Evolutionary conservation across 1,140 invertebrate genomes (phyloP).

Genomic region (Brachionus rubens): DNA sequence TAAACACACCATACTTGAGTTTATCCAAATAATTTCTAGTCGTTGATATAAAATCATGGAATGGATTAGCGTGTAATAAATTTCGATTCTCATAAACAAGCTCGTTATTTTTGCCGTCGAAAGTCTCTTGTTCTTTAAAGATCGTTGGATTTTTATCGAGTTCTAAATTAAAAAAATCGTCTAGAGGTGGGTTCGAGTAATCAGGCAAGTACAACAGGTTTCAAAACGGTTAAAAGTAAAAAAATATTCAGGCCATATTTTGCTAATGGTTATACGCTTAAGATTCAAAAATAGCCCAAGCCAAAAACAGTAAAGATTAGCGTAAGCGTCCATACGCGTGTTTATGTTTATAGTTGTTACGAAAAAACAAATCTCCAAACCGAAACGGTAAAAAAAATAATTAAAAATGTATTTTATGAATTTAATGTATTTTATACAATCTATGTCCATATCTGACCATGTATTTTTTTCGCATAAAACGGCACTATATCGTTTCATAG

Average conservation of each 20-base stretch:
- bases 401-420: slow-evolving; percentile 85
- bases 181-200: slow-evolving; percentile 69
- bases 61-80: slow-evolving; percentile 49
- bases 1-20: slow-evolving; percentile 76
- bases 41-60: slow-evolving; percentile 31
- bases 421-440: slow-evolving; percentile 69
- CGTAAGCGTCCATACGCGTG: slow-evolving; percentile 84
- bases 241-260: slow-evolving; percentile 83
- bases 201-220: slow-evolving; percentile 86
- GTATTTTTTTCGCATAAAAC: slow-evolving; percentile 70
- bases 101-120: slow-evolving; percentile 53
- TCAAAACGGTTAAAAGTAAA: slow-evolving; percentile 71
- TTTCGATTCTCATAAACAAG: slow-evolving; percentile 54
- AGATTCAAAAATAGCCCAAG: slow-evolving; percentile 69
- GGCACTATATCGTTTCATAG: no score
- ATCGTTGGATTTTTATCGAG: slow-evolving; percentile 54
- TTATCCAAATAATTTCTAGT: slow-evolving; percentile 73
- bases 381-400: slow-evolving; percentile 90
- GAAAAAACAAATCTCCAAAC: slow-evolving; percentile 83
- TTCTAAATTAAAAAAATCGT: slow-evolving; percentile 83
- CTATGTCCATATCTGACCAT: slow-evolving; percentile 78
- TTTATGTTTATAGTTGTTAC: slow-evolving; percentile 79
- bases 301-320: slow-evolving; percentile 80
- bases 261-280: slow-evolving; percentile 67
- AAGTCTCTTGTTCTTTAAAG: slow-evolving; percentile 70